Percentiles rank a stretch among this genome's conserved stretches.
Conservation (phyloP, 2,888 invertebrate genomes). For the Labia minor region DNA sequence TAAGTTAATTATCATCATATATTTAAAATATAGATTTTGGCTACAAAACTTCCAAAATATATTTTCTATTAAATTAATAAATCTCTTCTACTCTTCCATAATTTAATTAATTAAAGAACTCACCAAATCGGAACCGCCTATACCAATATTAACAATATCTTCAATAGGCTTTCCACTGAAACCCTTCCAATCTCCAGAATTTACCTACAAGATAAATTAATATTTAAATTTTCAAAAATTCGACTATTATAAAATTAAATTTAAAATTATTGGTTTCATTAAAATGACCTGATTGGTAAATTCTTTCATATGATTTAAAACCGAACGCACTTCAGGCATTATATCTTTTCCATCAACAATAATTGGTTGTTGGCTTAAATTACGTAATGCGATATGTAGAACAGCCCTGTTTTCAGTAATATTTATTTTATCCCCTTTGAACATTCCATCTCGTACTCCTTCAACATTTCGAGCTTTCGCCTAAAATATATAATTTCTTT, state of each 20-base stretch:
- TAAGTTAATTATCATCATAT: too few species aligned
- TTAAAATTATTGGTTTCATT: not conserved
- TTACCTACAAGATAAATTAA: constrained; percentile 32
- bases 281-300: constrained; percentile 63
- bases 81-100: too few species aligned
- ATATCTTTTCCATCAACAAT: constrained; percentile 79
- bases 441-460: constrained; percentile 84
- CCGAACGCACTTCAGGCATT: constrained; percentile 83
- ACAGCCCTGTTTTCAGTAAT: constrained; percentile 95
- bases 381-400: constrained; percentile 86
- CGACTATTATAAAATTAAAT: not conserved
- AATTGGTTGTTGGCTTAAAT: constrained; percentile 67
- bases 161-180: constrained; percentile 90
- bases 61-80: too few species aligned
- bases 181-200: constrained; percentile 49
- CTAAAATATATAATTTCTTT: constrained; percentile 33
- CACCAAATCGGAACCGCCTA: constrained; percentile 94
- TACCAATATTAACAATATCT: constrained; percentile 98
- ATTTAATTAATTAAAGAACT: constrained; percentile 27
- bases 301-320: constrained; percentile 87
- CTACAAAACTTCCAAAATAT: too few species aligned
- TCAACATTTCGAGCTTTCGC: constrained; percentile 67
- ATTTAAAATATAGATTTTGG: too few species aligned
- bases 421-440: constrained; percentile 86
- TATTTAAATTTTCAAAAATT: too few species aligned